Evolutionary conservation across 1,140 invertebrate genomes (phyloP).

Genomic region (Drusus annulatus): DNA sequence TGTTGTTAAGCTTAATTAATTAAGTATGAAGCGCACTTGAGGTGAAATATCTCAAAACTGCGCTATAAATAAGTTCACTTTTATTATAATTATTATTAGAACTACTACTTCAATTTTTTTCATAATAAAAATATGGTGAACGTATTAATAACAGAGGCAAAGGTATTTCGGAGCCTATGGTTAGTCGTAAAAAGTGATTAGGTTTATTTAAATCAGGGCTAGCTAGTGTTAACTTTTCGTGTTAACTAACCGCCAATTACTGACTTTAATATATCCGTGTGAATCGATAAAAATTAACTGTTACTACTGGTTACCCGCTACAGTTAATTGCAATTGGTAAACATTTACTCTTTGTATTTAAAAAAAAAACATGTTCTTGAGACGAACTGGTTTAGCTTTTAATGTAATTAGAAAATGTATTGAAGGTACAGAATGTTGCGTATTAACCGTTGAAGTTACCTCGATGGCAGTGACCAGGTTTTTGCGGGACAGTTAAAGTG

Average conservation of each 20-base stretch:
- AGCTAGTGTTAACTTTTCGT: conserved; percentile 16
- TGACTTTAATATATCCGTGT: conserved; percentile 2
- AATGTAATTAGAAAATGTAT: neutral
- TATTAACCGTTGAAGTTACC: no score
- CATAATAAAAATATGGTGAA: no score
- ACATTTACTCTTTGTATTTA: neutral
- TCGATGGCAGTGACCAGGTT: no score
- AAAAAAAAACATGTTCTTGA: neutral
- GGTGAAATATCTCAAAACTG: no score
- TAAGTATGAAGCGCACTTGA: no score
- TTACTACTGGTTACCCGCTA: conserved; percentile 1
- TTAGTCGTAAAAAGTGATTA: conserved; percentile 28
- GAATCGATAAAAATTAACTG: conserved; percentile 14
- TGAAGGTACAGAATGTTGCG: no score
- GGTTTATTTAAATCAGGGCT: conserved; percentile 16
- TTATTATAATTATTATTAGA: no score
- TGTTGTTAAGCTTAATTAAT: no score
- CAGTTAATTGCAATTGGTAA: conserved; percentile 21
- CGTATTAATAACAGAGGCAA: no score
- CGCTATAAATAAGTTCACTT: no score
- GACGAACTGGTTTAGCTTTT: neutral
- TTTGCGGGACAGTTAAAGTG: no score
- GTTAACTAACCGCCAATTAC: conserved; percentile 28
- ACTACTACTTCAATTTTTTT: no score
- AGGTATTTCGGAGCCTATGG: neutral